Evolutionary conservation across 1,140 invertebrate species (phyloP).

Genomic region (Papilio machaon): DNA sequence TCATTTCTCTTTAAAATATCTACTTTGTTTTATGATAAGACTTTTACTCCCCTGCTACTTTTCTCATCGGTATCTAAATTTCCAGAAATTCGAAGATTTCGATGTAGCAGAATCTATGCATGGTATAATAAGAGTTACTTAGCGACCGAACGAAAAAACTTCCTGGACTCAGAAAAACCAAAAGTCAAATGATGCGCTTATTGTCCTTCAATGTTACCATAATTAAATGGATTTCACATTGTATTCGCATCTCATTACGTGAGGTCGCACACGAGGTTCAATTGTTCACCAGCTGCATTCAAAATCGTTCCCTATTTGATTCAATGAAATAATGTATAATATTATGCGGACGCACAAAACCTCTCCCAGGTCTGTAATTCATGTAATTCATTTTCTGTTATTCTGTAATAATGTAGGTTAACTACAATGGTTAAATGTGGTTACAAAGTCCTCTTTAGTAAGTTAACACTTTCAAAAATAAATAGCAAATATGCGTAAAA

Average conservation of each 20-base stretch:
- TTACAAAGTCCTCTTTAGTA: not conserved
- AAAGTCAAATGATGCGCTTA: not conserved
- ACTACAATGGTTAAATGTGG: too few species aligned
- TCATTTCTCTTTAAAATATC: not conserved
- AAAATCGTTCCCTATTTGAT: not conserved
- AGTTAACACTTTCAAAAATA: not conserved
- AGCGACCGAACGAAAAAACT: not conserved
- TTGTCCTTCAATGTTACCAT: not conserved
- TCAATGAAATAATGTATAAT: slow-evolving; percentile 11
- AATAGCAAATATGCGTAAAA: not conserved
- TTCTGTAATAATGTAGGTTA: not conserved
- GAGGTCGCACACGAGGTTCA: slow-evolving; percentile 10
- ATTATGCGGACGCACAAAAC: not conserved
- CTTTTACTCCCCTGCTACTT: too few species aligned
- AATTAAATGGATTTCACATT: slow-evolving; percentile 33
- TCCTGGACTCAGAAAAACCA: not conserved
- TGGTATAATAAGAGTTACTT: not conserved
- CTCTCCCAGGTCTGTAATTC: not conserved
- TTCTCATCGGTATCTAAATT: too few species aligned
- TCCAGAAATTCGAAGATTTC: too few species aligned
- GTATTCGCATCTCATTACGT: slow-evolving; percentile 34
- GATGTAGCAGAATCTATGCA: too few species aligned
- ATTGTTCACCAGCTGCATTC: slow-evolving; percentile 29
- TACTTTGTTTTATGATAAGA: not conserved
- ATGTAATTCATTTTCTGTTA: not conserved